These are phyloP conservation scores for Mirounga angustirostris DNA, from an alignment of 2,113 vertebrate genomes.

Conservation along the genomic window DNA sequence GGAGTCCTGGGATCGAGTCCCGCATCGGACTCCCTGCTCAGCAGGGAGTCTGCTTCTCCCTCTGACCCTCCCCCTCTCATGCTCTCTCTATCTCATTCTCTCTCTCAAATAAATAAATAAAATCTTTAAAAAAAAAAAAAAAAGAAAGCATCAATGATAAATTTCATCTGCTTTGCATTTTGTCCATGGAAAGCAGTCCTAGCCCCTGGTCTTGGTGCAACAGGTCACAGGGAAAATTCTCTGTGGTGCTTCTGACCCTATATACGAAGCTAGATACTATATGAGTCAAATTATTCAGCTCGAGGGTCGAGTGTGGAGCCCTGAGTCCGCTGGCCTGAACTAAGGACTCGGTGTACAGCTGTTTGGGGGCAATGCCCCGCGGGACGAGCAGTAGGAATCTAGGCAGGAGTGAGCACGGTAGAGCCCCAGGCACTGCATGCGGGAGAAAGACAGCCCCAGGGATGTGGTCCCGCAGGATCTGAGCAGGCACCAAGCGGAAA, in stretches of 20 bases:
- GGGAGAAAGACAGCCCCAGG: neutral
- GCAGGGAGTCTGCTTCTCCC: no score
- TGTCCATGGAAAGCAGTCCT: neutral
- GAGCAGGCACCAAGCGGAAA: neutral
- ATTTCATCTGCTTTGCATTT: neutral
- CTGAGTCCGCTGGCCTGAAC: neutral
- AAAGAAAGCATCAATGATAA: neutral
- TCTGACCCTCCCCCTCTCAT: no score
- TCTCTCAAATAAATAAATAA: no score
- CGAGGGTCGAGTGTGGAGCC: neutral
- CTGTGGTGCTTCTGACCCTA: neutral
- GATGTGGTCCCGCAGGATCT: neutral
- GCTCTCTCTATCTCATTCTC: no score
- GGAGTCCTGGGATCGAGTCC: no score
- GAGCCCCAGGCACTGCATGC: neutral
- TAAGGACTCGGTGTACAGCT: no score
- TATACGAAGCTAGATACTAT: neutral
- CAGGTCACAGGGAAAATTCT: neutral
- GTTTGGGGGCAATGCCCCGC: accelerated
- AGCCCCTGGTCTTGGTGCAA: neutral
- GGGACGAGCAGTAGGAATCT: neutral
- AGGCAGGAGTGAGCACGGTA: neutral
- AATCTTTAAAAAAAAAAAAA: no score
- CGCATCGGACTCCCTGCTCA: no score
- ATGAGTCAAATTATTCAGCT: neutral